These are phyloP conservation scores for Dermatemys mawii DNA, from an alignment of 2,113 vertebrate species.

Conservation along the genomic window DNA sequence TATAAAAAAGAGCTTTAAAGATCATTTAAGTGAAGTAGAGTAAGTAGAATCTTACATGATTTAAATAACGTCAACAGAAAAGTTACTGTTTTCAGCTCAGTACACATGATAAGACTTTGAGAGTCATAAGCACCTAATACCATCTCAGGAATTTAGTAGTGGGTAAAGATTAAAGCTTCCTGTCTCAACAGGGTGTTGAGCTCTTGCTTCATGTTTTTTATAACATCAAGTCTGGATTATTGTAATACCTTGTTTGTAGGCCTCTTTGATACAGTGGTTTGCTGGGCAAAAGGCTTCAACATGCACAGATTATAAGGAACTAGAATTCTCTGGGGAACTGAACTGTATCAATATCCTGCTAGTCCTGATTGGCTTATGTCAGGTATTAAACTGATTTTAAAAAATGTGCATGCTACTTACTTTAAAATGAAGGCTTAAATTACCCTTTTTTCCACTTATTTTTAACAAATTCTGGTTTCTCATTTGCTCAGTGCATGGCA, in stretches of 20 bases:
- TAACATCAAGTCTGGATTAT: conserved; percentile 72
- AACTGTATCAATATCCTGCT: conserved; percentile 33
- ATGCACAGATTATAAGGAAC: conserved; percentile 62
- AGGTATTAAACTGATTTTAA: conserved; percentile 19
- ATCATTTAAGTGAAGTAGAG: conserved; percentile 50
- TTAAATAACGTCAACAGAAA: conserved; percentile 55
- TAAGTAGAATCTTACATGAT: conserved; percentile 60
- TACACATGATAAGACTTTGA: conserved; percentile 53
- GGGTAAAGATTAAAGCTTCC: conserved; percentile 77
- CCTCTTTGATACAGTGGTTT: conserved; percentile 62
- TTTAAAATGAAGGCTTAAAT: background rate
- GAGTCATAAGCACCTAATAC: conserved; percentile 66
- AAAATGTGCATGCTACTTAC: background rate
- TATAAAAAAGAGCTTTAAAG: conserved; percentile 49
- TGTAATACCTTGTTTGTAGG: conserved; percentile 73
- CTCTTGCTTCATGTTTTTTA: conserved; percentile 69
- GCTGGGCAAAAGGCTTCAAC: conserved; percentile 20
- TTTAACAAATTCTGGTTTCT: background rate
- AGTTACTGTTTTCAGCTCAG: conserved; percentile 57
- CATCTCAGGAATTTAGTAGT: conserved; percentile 69
- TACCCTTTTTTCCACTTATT: background rate
- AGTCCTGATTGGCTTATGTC: conserved; percentile 37
- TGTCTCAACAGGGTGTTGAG: conserved; percentile 73
- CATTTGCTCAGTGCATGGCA: background rate
- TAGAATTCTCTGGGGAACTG: conserved; percentile 18